These are phyloP conservation scores for Sinocyclocheilus rhinocerous DNA, from an alignment of 2,113 vertebrate species.

Conservation along the genomic window DNA sequence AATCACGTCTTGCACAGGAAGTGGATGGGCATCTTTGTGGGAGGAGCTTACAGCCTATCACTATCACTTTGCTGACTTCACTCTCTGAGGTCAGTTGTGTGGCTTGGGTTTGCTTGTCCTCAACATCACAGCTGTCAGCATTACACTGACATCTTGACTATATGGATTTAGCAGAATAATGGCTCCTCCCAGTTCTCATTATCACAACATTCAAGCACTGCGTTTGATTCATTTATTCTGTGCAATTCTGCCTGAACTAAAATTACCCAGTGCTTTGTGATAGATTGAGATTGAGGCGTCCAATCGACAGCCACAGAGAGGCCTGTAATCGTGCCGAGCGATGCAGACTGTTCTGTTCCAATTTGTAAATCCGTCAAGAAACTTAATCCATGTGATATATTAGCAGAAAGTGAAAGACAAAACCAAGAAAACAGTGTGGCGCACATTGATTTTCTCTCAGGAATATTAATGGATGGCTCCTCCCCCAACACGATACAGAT, in stretches of 20 bases:
- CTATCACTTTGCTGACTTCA: not conserved
- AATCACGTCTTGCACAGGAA: not conserved
- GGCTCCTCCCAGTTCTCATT: not conserved
- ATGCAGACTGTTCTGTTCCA: not conserved
- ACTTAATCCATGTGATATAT: not conserved
- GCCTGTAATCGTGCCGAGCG: not conserved
- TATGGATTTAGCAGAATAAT: not conserved
- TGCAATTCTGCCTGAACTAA: not conserved
- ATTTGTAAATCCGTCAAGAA: not conserved
- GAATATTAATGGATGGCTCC: slow-evolving; percentile 18
- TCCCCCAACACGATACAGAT: slow-evolving; percentile 7
- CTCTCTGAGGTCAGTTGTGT: not conserved
- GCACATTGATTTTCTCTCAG: slow-evolving; percentile 17
- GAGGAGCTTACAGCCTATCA: not conserved
- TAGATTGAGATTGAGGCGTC: not conserved
- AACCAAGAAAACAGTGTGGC: not conserved
- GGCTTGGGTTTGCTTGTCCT: too few relatives aligned
- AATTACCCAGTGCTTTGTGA: slow-evolving; percentile 1
- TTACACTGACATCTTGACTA: slow-evolving; percentile 1
- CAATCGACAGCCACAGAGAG: not conserved
- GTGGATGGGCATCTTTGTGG: not conserved
- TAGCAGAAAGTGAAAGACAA: not conserved
- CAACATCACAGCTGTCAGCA: not conserved
- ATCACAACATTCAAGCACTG: not conserved
- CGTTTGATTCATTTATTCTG: not conserved